Percentiles rank a stretch among this genome's conserved stretches.
phyloP scores from a whole-genome alignment of 2,113 vertebrate genomes.

The Sylvietta virens region DNA sequence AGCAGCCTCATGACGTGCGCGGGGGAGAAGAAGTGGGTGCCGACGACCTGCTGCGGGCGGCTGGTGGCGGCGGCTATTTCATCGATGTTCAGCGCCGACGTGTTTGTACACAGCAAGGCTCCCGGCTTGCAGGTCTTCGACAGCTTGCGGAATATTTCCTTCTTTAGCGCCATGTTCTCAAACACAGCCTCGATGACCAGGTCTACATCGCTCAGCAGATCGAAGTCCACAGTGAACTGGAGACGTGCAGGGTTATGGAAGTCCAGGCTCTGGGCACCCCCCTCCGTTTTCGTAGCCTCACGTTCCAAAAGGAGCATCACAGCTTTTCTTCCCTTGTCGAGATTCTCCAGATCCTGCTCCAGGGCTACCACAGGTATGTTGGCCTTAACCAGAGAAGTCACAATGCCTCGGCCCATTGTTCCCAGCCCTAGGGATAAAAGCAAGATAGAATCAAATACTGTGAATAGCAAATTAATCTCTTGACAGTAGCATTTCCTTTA shows the following conservation, averaged over 20 bases:
- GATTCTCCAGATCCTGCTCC: slow-evolving; percentile 78
- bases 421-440: slow-evolving; percentile 80
- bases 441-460: not conserved
- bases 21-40: slow-evolving; percentile 92
- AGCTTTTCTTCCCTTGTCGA: slow-evolving; percentile 72
- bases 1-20: slow-evolving; percentile 89
- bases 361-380: slow-evolving; percentile 84
- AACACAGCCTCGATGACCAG: slow-evolving; percentile 92
- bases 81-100: slow-evolving; percentile 84
- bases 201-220: slow-evolving; percentile 73
- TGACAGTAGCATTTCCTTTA: not conserved
- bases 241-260: slow-evolving; percentile 48
- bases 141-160: slow-evolving; percentile 81
- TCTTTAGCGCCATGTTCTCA: slow-evolving; percentile 87
- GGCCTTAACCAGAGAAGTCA: slow-evolving; percentile 77
- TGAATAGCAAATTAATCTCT: not conserved
- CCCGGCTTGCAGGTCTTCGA: slow-evolving; percentile 77
- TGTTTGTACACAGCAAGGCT: slow-evolving; percentile 85
- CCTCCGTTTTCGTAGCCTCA: slow-evolving; percentile 70
- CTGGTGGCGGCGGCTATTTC: slow-evolving; percentile 79
- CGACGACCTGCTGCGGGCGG: slow-evolving; percentile 81
- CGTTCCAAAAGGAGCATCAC: slow-evolving; percentile 75
- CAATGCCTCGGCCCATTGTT: slow-evolving; percentile 92
- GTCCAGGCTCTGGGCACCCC: not conserved
- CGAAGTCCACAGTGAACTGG: slow-evolving; percentile 72